Evolutionary conservation across 2,113 vertebrate species (phyloP), one percentile per base, ranked within the genome.

Genomic region (Rana temporaria): DNA sequence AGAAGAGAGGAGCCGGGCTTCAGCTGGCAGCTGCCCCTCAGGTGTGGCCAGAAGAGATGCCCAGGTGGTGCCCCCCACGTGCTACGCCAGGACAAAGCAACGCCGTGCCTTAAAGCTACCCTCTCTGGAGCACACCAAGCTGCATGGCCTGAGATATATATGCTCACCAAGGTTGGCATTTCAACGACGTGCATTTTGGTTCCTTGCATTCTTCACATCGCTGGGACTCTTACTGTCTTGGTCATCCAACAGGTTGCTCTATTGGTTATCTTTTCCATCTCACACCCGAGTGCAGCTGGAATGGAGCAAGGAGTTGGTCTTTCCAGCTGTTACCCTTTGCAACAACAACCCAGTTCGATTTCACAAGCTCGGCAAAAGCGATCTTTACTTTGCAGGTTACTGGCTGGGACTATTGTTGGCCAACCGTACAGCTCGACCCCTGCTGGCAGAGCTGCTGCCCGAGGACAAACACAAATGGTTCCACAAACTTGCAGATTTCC

Each of bases 301-400:
- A 90, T 99, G 97, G 97, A 97, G 96, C 88, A 95, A 94, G 82
- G 96, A 97, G 91, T 91, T 99, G 86, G 88, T 94, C 78, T 99
- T 99, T 91, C 97, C 97, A 22, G 92, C 96, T 12, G 93, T 99
- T 89, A 99, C 98, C 22, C 93, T 99, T 88, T 99, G 98, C 90
- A 99, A 99, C 95, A 99, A 99, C 93, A 99, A 98, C 90, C 97
- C 97, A 0, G 92, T 98, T 32, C 96, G 97, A 82, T 96, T 99
- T 85, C 96, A 96, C 84, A 95, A 96, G 84, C 95, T 99, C 85
- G 97, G 97, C 91, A 99, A 98, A 90, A 97, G 96, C 57, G 98
- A 99, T 89, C 90, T 99, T 38, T 99, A 98, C 86, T 98, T 98
- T 53, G 96, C 96, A 4, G 98, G 97, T 62, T 95, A 99, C 93